Evolutionary conservation across 2,797 vertebrate species (phyloP), one percentile per base, ranked within the genome.

Genomic region (Mormyrus hasselquistii): DNA sequence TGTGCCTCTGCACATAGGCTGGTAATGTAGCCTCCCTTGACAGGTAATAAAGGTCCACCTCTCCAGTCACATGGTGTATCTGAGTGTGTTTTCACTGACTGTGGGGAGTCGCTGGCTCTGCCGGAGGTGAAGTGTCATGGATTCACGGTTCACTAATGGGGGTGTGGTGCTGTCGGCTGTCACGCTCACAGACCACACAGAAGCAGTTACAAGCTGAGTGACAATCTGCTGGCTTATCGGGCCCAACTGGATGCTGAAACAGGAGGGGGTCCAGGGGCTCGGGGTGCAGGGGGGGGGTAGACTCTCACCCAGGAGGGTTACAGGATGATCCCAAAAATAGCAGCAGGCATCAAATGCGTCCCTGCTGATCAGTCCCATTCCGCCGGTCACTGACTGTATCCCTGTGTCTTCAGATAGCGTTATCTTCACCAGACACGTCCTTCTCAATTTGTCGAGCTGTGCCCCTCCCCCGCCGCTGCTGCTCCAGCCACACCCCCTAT

Each of bases 341-440:
- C 93, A 92, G 92, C 82, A 89, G 92, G 91, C 47, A 89, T 92
- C 93, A 92, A 94, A 94, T 93, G 93, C 93, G 93, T 93, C 92
- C 94, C 90, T 86, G 91, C 93, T 93, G 94, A 95, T 95, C 94
- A 94, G 94, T 95, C 93, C 94, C 94, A 94, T 94, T 88, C 82
- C 52, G 10, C 94, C 95, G 94, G 93, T 93, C 93, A 93, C 94
- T 94, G 95, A 95, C 94, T 96, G 95, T 93, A 96, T 65, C 95
- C 94, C 94, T 95, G 94, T 95, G 96, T 95, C 94, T 96, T 96
- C 95, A 97, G 97, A 98, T 98, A 98, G 97, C 96, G 96, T 97
- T 98, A 98, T 98, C 97, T 97, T 97, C 97, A 97, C 96, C 97
- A 97, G 96, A 97, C 97, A 97, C 96, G 97, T 97, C 97, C 96